Evolutionary conservation across 2,888 invertebrate species (phyloP).

Genomic region (Eurois occulta): DNA sequence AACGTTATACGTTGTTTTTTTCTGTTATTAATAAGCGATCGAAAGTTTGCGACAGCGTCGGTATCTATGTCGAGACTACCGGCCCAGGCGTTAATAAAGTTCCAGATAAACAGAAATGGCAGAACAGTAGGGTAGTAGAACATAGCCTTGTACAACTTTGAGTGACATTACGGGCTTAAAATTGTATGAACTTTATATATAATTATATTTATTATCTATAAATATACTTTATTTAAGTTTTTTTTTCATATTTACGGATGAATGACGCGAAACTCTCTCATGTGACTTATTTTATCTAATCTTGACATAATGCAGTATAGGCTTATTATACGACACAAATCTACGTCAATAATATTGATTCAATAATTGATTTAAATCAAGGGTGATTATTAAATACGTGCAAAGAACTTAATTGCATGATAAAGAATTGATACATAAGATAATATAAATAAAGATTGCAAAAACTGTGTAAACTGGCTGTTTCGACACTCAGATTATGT

Average conservation of each 20-base stretch:
- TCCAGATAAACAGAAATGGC: not conserved
- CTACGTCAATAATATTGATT: slow-evolving; percentile 16
- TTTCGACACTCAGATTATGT: not conserved
- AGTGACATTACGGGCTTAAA: too few species aligned
- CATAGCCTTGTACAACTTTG: too few species aligned
- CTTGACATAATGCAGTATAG: slow-evolving; percentile 12
- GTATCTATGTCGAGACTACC: too few species aligned
- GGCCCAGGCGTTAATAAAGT: too few species aligned
- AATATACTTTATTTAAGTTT: not conserved
- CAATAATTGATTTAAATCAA: slow-evolving; percentile 36
- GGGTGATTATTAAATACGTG: not conserved
- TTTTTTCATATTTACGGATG: not conserved
- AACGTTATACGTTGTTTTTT: too few species aligned
- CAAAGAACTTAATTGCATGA: slow-evolving; percentile 34
- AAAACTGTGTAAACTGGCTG: not conserved
- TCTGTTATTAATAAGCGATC: too few species aligned
- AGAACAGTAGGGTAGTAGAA: not conserved
- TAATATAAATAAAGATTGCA: not conserved
- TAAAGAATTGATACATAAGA: slow-evolving; percentile 5
- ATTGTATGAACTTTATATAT: too few species aligned
- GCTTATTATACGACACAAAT: not conserved
- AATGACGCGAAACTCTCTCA: not conserved
- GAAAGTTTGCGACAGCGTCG: too few species aligned
- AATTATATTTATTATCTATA: not conserved
- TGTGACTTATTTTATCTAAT: slow-evolving; percentile 20